phyloP scores from a whole-genome alignment of 2,888 invertebrate genomes.

The Drepanosiphum platanoidis region DNA sequence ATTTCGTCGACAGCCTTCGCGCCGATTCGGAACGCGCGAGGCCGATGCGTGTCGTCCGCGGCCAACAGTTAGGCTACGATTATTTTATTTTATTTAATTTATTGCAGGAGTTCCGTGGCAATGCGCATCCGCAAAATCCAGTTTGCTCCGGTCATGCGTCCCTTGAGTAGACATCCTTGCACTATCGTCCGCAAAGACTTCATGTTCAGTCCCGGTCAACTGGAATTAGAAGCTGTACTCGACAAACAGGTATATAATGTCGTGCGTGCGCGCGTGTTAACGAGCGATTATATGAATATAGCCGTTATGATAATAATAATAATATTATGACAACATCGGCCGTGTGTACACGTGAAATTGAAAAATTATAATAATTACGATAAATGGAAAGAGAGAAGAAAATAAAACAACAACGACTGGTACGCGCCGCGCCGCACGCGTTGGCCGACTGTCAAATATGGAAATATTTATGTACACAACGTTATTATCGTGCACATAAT shows the following conservation, averaged over 20 bases:
- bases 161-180: constrained; percentile 80
- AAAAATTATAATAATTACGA: neutral
- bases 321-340: neutral
- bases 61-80: neutral
- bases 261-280: neutral
- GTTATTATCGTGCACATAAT: neutral
- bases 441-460: neutral
- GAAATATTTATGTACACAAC: neutral
- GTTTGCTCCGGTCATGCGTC: constrained; percentile 79
- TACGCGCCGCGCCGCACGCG: neutral
- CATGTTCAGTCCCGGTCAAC: constrained; percentile 91
- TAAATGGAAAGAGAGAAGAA: neutral
- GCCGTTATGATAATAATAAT: neutral
- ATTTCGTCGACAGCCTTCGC: constrained; percentile 2
- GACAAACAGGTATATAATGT: constrained; percentile 80
- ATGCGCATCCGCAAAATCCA: constrained; percentile 92
- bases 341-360: neutral
- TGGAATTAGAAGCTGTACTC: constrained; percentile 91
- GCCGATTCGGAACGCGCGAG: constrained; percentile 20
- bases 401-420: neutral
- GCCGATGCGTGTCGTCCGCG: neutral
- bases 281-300: neutral
- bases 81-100: neutral
- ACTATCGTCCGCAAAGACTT: constrained; percentile 95
- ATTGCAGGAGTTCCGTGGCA: constrained; percentile 82